Percentiles rank a stretch among this genome's conserved stretches.
phyloP scores from a whole-genome alignment of 1,140 invertebrate species.

The Ostrea edulis region DNA sequence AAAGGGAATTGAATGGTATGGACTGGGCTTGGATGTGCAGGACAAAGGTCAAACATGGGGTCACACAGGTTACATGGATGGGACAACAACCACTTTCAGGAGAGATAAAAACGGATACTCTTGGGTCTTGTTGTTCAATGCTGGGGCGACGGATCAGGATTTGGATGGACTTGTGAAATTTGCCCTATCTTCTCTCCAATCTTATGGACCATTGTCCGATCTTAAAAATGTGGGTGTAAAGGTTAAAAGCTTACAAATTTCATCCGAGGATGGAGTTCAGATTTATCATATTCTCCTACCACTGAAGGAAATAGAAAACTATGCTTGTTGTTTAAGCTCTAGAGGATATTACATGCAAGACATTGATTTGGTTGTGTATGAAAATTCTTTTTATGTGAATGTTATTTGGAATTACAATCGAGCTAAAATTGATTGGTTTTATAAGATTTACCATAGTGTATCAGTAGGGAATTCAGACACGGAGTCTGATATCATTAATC shows the following conservation, averaged over 20 bases:
- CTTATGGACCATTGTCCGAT: constrained; percentile 44
- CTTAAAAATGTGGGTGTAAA: neutral
- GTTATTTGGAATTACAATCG: neutral
- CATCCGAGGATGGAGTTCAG: constrained; percentile 56
- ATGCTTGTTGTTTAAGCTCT: neutral
- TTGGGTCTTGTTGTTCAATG: constrained; percentile 74
- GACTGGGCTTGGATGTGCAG: constrained; percentile 74
- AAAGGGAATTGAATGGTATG: constrained; percentile 72
- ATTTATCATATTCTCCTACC: constrained; percentile 60
- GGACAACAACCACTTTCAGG: constrained; percentile 68
- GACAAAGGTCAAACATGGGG: constrained; percentile 71
- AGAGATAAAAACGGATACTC: constrained; percentile 67
- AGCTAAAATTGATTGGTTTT: constrained; percentile 15
- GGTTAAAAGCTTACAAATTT: constrained; percentile 16
- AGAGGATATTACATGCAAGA: constrained; percentile 35
- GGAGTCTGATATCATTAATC: neutral
- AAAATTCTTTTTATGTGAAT: neutral
- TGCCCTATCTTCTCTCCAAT: constrained; percentile 61
- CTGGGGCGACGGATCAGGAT: constrained; percentile 73
- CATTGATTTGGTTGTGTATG: constrained; percentile 29
- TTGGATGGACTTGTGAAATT: constrained; percentile 74
- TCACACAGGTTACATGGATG: constrained; percentile 77
- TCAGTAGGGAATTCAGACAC: neutral
- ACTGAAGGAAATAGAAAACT: neutral
- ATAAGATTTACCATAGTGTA: constrained; percentile 17